Percentiles rank a stretch among this genome's conserved stretches.
These are phyloP conservation scores for Ophioninae sp. DNA, from an alignment of 2,888 invertebrate species.

Conservation along the genomic window DNA sequence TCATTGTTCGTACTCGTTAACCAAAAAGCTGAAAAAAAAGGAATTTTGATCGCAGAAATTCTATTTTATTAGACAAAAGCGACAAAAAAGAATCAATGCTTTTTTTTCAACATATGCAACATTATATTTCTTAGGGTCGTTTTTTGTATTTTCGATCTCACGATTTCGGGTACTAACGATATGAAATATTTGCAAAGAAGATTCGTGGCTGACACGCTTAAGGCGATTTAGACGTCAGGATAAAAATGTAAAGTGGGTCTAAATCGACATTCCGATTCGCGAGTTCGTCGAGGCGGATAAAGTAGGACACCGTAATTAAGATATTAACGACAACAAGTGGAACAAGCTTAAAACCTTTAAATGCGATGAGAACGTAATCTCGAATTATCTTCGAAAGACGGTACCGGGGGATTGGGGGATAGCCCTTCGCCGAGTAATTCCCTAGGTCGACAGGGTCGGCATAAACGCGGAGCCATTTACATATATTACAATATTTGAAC, in stretches of 20 bases:
- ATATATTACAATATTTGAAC: conserved; percentile 72
- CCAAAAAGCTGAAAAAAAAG: background rate
- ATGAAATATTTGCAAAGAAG: background rate
- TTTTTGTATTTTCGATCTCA: background rate
- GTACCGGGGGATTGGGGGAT: conserved; percentile 18
- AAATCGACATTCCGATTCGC: background rate
- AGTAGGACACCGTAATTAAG: background rate
- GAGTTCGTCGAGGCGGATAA: background rate
- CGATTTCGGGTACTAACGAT: background rate
- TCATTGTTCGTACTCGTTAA: background rate
- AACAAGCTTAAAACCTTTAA: background rate
- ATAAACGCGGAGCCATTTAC: conserved; percentile 64
- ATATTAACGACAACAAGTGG: background rate
- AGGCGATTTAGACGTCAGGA: background rate
- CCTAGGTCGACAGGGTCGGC: background rate
- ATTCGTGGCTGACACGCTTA: background rate
- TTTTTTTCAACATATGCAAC: background rate
- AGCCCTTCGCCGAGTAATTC: conserved; percentile 15
- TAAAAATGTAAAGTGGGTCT: background rate
- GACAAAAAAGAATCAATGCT: background rate
- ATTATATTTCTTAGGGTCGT: conserved; percentile 11
- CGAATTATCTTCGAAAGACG: conserved; percentile 34
- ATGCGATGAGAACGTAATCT: background rate
- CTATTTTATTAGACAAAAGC: background rate
- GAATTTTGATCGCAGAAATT: background rate